phyloP scores from a whole-genome alignment of 2,888 invertebrate species.

The Tyria jacobaeae region DNA sequence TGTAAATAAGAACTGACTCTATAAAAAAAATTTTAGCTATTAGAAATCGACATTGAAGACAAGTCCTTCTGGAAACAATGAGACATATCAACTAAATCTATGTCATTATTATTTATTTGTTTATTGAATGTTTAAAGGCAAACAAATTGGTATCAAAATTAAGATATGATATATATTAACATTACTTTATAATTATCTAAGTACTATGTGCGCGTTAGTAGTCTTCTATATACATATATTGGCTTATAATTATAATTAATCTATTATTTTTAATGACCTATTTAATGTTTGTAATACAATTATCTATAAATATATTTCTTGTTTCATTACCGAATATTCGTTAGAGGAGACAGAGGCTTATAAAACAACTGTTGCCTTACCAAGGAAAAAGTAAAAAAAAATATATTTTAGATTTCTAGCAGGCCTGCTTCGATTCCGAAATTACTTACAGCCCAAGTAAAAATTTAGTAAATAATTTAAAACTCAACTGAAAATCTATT shows the following conservation, averaged over 20 bases:
- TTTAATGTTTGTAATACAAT: neutral
- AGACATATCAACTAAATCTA: too few relatives aligned
- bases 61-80: too few relatives aligned
- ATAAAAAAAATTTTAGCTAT: neutral
- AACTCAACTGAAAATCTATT: neutral
- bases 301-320: neutral
- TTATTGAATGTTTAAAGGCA: too few relatives aligned
- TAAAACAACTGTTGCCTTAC: too few relatives aligned
- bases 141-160: neutral
- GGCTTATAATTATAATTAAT: neutral
- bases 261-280: neutral
- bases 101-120: neutral
- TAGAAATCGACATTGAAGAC: neutral
- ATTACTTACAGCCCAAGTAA: too few relatives aligned
- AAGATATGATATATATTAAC: neutral
- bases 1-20: neutral
- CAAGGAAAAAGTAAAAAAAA: too few relatives aligned
- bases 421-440: too few relatives aligned
- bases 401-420: too few relatives aligned
- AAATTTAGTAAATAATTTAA: neutral
- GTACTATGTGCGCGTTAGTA: neutral
- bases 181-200: too few relatives aligned
- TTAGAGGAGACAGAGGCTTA: too few relatives aligned
- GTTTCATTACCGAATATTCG: too few relatives aligned
- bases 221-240: neutral